Conservation (phyloP, 2,797 vertebrate genomes). For the Sebastolobus alascanus region DNA sequence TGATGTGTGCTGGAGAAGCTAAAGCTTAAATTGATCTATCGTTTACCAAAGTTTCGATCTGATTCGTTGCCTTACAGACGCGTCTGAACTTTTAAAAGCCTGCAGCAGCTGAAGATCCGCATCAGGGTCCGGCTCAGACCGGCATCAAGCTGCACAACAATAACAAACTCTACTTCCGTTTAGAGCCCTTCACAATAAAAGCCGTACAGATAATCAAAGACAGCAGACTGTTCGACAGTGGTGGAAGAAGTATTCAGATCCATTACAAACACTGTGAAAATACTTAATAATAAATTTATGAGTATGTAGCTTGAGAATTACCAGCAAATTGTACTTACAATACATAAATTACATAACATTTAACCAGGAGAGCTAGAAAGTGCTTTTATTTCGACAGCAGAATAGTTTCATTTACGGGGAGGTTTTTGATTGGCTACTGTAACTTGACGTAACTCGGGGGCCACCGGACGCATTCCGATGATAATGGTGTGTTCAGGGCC, state of each 20-base stretch:
- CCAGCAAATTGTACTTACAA: too few species aligned
- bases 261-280: too few species aligned
- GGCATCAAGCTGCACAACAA: slow-evolving; percentile 29
- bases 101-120: slow-evolving; percentile 54
- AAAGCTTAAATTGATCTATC: neutral
- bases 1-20: neutral
- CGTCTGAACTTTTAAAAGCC: slow-evolving; percentile 32
- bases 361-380: too few species aligned
- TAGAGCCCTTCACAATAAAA: slow-evolving; percentile 2
- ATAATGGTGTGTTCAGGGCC: slow-evolving; percentile 7
- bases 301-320: too few species aligned
- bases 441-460: neutral
- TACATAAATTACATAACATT: too few species aligned
- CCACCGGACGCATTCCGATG: neutral
- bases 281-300: too few species aligned
- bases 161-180: neutral
- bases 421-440: accelerated
- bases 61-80: slow-evolving; percentile 1
- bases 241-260: neutral
- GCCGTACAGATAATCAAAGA: accelerated
- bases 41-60: accelerated
- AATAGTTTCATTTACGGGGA: accelerated
- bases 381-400: slow-evolving; percentile 28
- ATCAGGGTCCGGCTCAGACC: slow-evolving; percentile 59
- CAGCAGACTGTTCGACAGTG: neutral